Conservation (phyloP, 2,797 vertebrate species). For the Lacerta bilineata region DNA sequence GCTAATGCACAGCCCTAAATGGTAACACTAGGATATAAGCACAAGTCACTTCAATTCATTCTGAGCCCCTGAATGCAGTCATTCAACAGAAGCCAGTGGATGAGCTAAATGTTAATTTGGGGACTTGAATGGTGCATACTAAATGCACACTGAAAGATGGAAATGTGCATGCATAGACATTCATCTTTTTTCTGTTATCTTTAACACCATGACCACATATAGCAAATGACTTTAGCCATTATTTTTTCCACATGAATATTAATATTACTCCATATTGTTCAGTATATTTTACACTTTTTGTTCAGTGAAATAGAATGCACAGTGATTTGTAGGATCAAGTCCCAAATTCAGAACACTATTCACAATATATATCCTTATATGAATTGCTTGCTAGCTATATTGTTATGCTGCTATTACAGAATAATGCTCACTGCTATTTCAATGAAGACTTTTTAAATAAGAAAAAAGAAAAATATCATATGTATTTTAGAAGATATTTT, state of each 20-base stretch:
- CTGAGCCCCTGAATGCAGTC: neutral
- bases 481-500: slow-evolving; percentile 5
- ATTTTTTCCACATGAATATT: neutral
- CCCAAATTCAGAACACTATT: neutral
- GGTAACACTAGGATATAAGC: neutral
- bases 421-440: slow-evolving; percentile 9
- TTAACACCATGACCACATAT: neutral
- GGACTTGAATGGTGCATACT: neutral
- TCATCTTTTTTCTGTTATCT: neutral
- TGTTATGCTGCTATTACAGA: slow-evolving; percentile 4
- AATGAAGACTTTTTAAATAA: neutral
- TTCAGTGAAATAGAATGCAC: neutral
- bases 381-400: neutral
- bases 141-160: neutral
- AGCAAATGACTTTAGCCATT: neutral
- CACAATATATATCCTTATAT: neutral
- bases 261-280: neutral
- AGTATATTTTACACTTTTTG: neutral
- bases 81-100: neutral
- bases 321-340: neutral
- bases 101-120: neutral
- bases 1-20: neutral
- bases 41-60: neutral
- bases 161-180: neutral
- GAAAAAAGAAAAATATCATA: neutral